Conservation (phyloP, 2,113 vertebrate genomes). For the Cavia aperea region DNA sequence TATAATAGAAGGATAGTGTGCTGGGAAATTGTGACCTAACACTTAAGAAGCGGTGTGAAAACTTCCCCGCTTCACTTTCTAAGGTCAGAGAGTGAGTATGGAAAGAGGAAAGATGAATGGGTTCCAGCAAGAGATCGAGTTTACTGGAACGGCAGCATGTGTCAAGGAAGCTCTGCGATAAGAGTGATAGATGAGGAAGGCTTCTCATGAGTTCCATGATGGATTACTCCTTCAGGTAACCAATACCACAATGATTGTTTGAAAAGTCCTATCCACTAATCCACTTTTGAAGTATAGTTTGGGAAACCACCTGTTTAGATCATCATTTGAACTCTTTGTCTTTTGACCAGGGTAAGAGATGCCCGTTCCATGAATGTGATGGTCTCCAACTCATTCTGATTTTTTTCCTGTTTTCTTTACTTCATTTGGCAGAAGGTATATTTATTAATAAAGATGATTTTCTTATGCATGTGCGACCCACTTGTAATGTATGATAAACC, state of each 20-base stretch:
- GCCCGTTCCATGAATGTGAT: rapidly evolving
- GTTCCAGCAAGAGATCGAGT: neutral
- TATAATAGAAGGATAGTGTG: neutral
- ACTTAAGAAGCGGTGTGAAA: neutral
- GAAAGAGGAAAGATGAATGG: neutral
- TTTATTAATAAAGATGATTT: neutral
- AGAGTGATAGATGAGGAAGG: neutral
- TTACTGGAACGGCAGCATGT: neutral
- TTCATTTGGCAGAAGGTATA: neutral
- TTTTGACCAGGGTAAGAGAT: neutral
- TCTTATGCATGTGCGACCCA: neutral
- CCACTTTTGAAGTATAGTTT: neutral
- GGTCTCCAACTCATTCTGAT: neutral
- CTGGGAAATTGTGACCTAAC: neutral
- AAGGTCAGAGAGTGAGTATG: neutral
- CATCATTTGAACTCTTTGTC: neutral
- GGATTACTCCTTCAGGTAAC: neutral
- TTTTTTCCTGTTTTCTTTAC: neutral
- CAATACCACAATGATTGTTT: neutral
- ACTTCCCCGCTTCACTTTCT: neutral
- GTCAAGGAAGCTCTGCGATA: neutral
- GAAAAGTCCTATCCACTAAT: neutral
- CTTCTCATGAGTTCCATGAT: neutral
- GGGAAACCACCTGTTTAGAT: neutral
- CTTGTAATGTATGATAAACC: no score